A percentile compares a stretch with the other conserved stretches of the same genome.
phyloP scores from a whole-genome alignment of 2,888 invertebrate genomes.

The Drosophila paramelanica region DNA sequence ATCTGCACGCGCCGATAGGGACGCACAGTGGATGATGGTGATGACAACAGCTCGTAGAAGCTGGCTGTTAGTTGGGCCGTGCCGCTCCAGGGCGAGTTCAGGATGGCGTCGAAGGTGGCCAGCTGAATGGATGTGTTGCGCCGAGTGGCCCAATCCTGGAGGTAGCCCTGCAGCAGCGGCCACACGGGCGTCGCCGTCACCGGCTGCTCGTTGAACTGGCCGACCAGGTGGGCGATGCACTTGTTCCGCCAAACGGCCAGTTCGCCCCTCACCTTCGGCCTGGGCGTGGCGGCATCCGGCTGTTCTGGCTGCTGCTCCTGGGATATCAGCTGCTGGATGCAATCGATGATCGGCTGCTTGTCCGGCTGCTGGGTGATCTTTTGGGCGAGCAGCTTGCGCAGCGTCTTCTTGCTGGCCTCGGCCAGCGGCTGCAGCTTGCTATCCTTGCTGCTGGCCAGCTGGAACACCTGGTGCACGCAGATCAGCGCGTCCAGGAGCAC shows the following conservation, averaged over 20 bases:
- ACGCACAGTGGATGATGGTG: slow-evolving; percentile 17
- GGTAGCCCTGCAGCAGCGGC: slow-evolving; percentile 26
- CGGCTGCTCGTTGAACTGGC: slow-evolving; percentile 27
- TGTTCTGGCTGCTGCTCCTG: not conserved
- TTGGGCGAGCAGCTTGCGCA: slow-evolving; percentile 31
- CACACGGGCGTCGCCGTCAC: slow-evolving; percentile 15
- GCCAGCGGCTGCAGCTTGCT: slow-evolving; percentile 28
- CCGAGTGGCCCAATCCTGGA: slow-evolving; percentile 40
- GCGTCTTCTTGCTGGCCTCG: slow-evolving; percentile 45
- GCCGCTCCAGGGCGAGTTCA: slow-evolving; percentile 41
- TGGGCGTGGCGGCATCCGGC: not conserved
- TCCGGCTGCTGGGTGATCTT: slow-evolving; percentile 4
- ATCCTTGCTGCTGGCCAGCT: slow-evolving; percentile 1
- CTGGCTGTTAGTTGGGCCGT: slow-evolving; percentile 12
- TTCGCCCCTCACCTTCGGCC: slow-evolving; percentile 21
- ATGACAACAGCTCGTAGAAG: slow-evolving; percentile 17
- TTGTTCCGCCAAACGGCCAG: slow-evolving; percentile 38
- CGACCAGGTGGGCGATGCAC: slow-evolving; percentile 47
- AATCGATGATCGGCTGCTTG: slow-evolving; percentile 28
- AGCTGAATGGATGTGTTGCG: slow-evolving; percentile 31
- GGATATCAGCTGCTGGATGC: slow-evolving; percentile 38
- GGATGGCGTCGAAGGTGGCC: slow-evolving; percentile 46
- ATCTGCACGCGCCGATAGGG: slow-evolving; percentile 44
- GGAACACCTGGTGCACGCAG: slow-evolving; percentile 34
- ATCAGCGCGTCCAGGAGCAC: slow-evolving; percentile 39